These are phyloP conservation scores for Ageneiosus marmoratus DNA, from an alignment of 2,113 vertebrate species.

Conservation along the genomic window DNA sequence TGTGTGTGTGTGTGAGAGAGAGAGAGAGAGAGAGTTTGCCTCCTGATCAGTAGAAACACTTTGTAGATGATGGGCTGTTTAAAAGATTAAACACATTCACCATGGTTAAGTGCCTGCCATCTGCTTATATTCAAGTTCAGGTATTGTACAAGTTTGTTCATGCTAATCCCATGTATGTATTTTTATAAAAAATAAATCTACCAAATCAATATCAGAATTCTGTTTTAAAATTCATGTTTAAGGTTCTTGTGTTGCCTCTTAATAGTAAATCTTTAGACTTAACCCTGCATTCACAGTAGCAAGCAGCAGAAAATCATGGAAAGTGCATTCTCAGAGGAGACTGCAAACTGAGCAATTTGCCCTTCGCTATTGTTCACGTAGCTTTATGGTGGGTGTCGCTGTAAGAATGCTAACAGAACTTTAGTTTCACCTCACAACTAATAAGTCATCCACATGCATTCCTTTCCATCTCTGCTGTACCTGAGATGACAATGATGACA, in stretches of 20 bases:
- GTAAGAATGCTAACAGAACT: neutral
- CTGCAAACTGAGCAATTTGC: neutral
- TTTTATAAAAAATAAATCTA: no score
- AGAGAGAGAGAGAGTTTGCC: neutral
- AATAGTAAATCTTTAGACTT: neutral
- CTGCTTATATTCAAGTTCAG: neutral
- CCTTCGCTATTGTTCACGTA: neutral
- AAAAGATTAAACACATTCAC: neutral
- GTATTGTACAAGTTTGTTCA: neutral
- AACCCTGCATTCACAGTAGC: neutral
- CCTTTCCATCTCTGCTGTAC: neutral
- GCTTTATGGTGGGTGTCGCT: neutral
- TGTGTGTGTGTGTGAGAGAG: no score
- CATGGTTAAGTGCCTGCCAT: neutral
- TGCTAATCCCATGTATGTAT: neutral
- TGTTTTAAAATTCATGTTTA: neutral
- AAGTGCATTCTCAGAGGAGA: no score
- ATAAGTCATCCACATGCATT: neutral
- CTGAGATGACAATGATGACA: neutral
- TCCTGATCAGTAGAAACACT: neutral
- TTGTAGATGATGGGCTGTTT: neutral
- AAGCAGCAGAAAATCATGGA: neutral
- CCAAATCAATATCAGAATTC: neutral
- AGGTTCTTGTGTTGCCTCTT: neutral
- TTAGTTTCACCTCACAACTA: neutral